phyloP scores from a whole-genome alignment of 2,113 vertebrate genomes.

The Rhinopomastus cyanomelas region DNA sequence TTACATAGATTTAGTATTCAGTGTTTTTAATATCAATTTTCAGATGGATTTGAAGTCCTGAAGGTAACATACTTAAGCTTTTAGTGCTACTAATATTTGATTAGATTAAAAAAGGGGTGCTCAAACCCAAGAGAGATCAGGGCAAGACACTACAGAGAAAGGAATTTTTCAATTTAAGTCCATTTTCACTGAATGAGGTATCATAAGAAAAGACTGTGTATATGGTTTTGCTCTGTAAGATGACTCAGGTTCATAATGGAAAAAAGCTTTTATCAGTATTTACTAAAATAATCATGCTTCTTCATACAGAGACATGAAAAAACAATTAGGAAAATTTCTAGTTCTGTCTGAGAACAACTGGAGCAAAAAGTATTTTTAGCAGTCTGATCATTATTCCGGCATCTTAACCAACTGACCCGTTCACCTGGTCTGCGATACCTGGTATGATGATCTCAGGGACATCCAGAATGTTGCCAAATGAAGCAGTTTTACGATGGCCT shows the following conservation, averaged over 20 bases:
- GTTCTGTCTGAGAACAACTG: constrained; percentile 62
- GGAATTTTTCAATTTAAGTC: background rate
- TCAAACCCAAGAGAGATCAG: background rate
- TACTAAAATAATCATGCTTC: background rate
- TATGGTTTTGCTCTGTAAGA: background rate
- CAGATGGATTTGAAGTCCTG: background rate
- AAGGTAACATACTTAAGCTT: accelerated
- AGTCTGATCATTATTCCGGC: constrained; percentile 74
- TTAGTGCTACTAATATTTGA: background rate
- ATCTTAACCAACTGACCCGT: constrained; percentile 72
- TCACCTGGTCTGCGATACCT: constrained; percentile 88
- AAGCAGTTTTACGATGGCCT: constrained; percentile 99
- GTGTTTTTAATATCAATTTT: background rate
- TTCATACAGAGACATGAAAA: background rate
- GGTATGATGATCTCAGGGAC: constrained; percentile 99
- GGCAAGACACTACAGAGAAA: background rate
- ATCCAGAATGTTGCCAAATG: constrained; percentile 99
- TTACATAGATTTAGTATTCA: background rate
- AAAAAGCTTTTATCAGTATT: background rate
- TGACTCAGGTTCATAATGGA: background rate
- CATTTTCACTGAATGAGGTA: background rate
- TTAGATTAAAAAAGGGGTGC: background rate
- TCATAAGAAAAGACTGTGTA: background rate
- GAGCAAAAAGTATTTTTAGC: constrained; percentile 85
- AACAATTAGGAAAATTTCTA: background rate